Conservation (phyloP, 2,888 invertebrate species). For the Opisthograptis luteolata region DNA sequence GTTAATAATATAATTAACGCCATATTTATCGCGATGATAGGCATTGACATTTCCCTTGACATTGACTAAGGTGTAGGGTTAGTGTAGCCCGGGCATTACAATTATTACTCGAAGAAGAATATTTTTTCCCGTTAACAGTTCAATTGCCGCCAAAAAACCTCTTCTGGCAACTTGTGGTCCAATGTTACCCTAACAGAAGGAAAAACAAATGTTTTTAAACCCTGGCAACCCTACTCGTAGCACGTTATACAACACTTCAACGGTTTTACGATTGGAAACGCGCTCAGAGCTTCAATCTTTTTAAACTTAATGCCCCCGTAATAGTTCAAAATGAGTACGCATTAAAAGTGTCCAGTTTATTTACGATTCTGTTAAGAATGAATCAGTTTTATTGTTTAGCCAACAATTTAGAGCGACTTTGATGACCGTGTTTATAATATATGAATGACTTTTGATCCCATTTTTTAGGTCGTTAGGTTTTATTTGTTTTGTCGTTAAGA, state of each 20-base stretch:
- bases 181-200: too few species aligned
- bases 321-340: constrained; percentile 76
- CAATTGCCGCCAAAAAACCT: too few species aligned
- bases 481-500: constrained; percentile 56
- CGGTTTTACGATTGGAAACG: constrained; percentile 55
- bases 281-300: constrained; percentile 58
- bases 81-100: too few species aligned
- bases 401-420: constrained; percentile 66
- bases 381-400: constrained; percentile 71
- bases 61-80: too few species aligned
- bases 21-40: too few species aligned
- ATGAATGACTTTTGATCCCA: constrained; percentile 68
- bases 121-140: too few species aligned
- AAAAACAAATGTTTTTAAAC: too few species aligned
- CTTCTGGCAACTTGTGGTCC: too few species aligned
- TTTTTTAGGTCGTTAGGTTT: constrained; percentile 64
- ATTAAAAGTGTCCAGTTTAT: constrained; percentile 74
- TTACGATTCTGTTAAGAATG: constrained; percentile 64
- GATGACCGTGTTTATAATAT: constrained; percentile 65
- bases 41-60: too few species aligned
- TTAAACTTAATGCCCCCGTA: constrained; percentile 67
- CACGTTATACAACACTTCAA: constrained; percentile 52
- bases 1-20: too few species aligned
- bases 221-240: constrained; percentile 50
- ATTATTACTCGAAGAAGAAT: too few species aligned